Evolutionary conservation across 2,888 invertebrate genomes (phyloP), one percentile per base, ranked within the genome.

Genomic region (Hypselothyrea guttata): DNA sequence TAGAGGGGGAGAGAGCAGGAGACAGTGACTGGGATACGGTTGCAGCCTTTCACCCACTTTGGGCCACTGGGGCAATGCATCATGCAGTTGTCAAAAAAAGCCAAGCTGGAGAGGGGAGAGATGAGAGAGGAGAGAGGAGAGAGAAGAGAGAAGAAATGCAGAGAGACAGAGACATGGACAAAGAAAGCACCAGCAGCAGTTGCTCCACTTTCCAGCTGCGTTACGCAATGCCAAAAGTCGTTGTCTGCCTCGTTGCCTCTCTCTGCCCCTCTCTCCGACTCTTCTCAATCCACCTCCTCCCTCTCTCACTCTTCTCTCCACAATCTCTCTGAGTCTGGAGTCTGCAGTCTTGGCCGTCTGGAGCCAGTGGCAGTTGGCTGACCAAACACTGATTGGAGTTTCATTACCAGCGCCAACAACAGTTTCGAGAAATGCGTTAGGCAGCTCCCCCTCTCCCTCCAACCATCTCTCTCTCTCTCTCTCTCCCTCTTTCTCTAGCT

Each of bases 1-100:
- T 0, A 7, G 40, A n/a, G n/a, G 40, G 11, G 18, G 0, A 22
- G 40, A 0, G 7, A 13, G 40, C n/a, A n/a, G n/a, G n/a, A n/a
- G 16, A 13, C 15, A 49, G 34, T 46, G 56, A 4, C 11, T 41
- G 16, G 13, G 37, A 2, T 9, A n/a, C 3, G 9, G 11, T 18
- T 42, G 66, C 42, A 77, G 82, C 81, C 81, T 81, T 81, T 81
- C 82, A 82, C 81, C 81, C 78, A 79, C 79, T 82, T 81, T 82
- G 69, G 69, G 73, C 63, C 72, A 72, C 58, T 59, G 61, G 58
- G 52, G 71, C 79, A 79, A 82, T 81, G 81, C 82, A 81, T 81
- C 81, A 81, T 81, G 82, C 81, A 77, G 77, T 82, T 81, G 81
- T 82, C 81, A 81, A 75, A 79, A 77, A 58, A 61, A 56, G 59